Conservation (phyloP, 2,113 vertebrate species). For the Monopterus albus region DNA sequence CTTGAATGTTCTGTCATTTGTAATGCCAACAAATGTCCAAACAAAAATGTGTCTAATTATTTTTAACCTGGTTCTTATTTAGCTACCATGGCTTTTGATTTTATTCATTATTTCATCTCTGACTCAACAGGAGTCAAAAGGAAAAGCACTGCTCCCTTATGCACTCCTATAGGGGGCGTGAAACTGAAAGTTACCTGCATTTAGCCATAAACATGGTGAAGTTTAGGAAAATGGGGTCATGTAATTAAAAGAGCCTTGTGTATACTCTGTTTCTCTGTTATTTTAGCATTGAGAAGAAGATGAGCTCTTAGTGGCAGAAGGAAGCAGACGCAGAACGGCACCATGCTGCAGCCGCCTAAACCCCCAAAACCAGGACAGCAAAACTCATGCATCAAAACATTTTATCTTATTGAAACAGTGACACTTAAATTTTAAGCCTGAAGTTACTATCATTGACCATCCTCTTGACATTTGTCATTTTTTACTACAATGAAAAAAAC, state of each 20-base stretch:
- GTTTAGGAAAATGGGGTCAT: too few species aligned
- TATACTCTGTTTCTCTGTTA: not conserved
- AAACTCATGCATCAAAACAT: conserved; percentile 23
- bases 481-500: conserved; percentile 20
- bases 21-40: not conserved
- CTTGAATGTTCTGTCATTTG: conserved; percentile 1
- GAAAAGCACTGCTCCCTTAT: not conserved
- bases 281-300: conserved; percentile 81
- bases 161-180: not conserved
- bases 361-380: conserved; percentile 26
- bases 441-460: not conserved
- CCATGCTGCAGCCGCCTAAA: conserved; percentile 20
- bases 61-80: not conserved
- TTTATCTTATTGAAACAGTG: conserved; percentile 16
- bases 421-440: conserved; percentile 24
- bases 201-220: too few species aligned
- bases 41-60: not conserved
- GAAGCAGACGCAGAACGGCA: conserved; percentile 4
- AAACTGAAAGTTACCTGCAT: too few species aligned
- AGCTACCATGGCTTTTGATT: not conserved
- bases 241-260: too few species aligned
- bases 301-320: conserved; percentile 42
- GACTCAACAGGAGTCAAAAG: not conserved
- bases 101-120: not conserved
- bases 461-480: conserved; percentile 15